Evolutionary conservation across 2,888 invertebrate species (phyloP).

Genomic region (Cetonia aurata): DNA sequence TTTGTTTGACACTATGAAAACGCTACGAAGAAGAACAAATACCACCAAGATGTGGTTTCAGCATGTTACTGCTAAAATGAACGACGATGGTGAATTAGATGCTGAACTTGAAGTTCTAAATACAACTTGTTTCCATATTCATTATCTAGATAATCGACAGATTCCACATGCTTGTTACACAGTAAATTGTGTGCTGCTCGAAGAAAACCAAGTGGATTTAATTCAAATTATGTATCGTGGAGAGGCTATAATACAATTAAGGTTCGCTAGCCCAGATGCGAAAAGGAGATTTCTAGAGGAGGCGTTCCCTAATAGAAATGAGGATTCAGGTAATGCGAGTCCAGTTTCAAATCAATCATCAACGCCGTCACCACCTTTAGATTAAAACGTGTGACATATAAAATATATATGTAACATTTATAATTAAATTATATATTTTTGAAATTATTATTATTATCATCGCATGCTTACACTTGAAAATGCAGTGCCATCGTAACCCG

Average conservation of each 20-base stretch:
- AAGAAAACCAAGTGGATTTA: constrained; percentile 17
- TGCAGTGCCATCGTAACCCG: too few species aligned
- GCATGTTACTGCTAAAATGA: constrained; percentile 6
- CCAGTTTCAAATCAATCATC: constrained; percentile 1
- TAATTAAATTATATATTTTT: constrained; percentile 6
- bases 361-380: constrained; percentile 7
- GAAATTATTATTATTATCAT: too few species aligned
- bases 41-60: constrained; percentile 21
- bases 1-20: constrained; percentile 25
- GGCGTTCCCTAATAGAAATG: too few species aligned
- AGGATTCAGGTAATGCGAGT: constrained; percentile 5
- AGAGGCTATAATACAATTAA: constrained; percentile 6
- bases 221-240: constrained; percentile 14
- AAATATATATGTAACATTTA: constrained; percentile 2
- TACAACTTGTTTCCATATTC: constrained; percentile 8
- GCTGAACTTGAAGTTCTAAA: constrained; percentile 17
- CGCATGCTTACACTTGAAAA: too few species aligned
- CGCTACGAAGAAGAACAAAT: constrained; percentile 27
- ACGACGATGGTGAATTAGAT: constrained; percentile 14
- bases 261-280: constrained; percentile 20
- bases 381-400: constrained; percentile 2
- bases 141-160: constrained; percentile 9
- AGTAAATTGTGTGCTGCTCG: constrained; percentile 15
- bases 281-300: constrained; percentile 16
- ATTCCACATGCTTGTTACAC: constrained; percentile 10